Percentiles rank a stretch among this genome's conserved stretches.
Conservation (phyloP, 1,140 invertebrate species). For the Cephus cinctus region DNA sequence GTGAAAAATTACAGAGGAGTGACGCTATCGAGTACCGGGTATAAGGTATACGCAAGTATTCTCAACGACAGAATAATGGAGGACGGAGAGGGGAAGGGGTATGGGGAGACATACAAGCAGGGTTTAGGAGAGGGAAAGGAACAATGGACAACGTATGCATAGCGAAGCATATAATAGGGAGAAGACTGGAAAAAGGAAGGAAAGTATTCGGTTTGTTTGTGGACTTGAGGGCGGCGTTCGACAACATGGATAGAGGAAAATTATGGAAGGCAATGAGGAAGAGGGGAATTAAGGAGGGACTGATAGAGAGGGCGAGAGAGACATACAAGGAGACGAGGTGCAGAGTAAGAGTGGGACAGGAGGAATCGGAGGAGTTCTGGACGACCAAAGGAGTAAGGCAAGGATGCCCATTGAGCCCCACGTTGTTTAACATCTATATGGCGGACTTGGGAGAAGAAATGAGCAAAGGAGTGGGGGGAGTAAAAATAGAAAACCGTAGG, state of each 20-base stretch:
- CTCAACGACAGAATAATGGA: slow-evolving; percentile 3
- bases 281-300: slow-evolving; percentile 5
- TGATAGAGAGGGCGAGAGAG: slow-evolving; percentile 9
- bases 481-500: slow-evolving; percentile 4
- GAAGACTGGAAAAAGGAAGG: slow-evolving; percentile 2
- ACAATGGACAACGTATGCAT: not conserved
- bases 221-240: slow-evolving; percentile 5
- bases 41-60: slow-evolving; percentile 19
- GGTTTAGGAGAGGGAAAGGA: not conserved
- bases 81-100: not conserved
- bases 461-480: not conserved
- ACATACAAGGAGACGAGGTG: slow-evolving; percentile 10
- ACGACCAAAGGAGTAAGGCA: slow-evolving; percentile 7
- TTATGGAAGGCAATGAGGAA: slow-evolving; percentile 13
- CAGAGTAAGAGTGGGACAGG: slow-evolving; percentile 5
- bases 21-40: slow-evolving; percentile 5
- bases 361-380: slow-evolving; percentile 1
- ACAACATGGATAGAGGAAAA: slow-evolving; percentile 10
- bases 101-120: no score
- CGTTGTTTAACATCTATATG: slow-evolving; percentile 5
- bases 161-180: slow-evolving; percentile 1
- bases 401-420: slow-evolving; percentile 2
- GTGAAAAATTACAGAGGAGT: slow-evolving; percentile 24
- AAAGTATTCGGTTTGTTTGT: not conserved
- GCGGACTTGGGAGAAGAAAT: slow-evolving; percentile 3